phyloP scores from a whole-genome alignment of 2,113 vertebrate genomes.

The Phylloscopus trochiloides region DNA sequence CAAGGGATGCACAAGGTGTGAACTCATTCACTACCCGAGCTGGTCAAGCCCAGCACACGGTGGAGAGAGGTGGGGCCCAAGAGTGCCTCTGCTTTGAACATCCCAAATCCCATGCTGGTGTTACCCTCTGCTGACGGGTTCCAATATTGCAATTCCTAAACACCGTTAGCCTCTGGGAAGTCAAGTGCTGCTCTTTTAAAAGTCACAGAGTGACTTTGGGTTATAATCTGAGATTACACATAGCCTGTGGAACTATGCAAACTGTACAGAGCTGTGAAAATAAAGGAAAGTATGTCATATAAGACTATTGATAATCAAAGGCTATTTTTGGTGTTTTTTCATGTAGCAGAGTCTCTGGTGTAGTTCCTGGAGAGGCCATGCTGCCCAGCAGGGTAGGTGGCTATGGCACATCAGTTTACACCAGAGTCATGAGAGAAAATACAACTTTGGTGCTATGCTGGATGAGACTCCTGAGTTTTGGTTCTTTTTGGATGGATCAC shows the following conservation, averaged over 20 bases:
- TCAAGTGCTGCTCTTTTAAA: not conserved
- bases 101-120: not conserved
- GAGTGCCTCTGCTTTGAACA: not conserved
- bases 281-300: not conserved
- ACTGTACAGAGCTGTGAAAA: not conserved
- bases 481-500: not conserved
- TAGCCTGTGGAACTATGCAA: not conserved
- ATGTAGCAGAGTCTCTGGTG: not conserved
- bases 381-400: not conserved
- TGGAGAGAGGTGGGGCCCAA: accelerated
- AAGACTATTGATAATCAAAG: not conserved
- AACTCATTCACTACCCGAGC: accelerated
- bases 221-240: not conserved
- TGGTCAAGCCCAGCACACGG: accelerated
- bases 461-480: not conserved
- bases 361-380: accelerated
- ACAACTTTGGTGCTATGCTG: accelerated
- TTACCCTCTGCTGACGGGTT: conserved; percentile 7
- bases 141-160: not conserved
- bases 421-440: not conserved
- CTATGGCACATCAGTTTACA: not conserved
- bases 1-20: not conserved
- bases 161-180: too few species aligned
- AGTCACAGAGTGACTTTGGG: not conserved
- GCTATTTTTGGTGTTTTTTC: not conserved